These are phyloP conservation scores for Grantiella picta DNA, from an alignment of 2,113 vertebrate genomes.

Conservation along the genomic window DNA sequence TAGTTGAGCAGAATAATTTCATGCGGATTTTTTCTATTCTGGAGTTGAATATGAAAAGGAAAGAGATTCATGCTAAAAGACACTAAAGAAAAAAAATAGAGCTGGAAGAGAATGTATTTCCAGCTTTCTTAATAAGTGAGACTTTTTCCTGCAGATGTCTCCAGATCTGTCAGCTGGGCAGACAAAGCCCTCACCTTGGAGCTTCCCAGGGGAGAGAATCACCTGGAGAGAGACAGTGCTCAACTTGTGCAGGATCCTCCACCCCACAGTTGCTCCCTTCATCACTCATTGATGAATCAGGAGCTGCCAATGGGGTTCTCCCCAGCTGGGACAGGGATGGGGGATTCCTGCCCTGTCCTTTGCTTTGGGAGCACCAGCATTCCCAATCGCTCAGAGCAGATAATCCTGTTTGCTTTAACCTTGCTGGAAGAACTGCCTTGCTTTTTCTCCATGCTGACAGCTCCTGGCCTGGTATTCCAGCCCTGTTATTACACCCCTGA, in stretches of 20 bases:
- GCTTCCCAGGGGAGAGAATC: background rate
- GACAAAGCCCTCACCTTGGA: background rate
- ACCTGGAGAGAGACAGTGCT: background rate
- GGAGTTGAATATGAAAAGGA: background rate
- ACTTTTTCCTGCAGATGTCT: background rate
- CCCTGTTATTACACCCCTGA: background rate
- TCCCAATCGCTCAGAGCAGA: background rate
- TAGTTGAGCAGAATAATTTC: background rate
- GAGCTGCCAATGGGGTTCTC: background rate
- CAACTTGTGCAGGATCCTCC: background rate
- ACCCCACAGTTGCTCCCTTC: background rate
- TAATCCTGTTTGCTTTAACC: slow-evolving; percentile 23
- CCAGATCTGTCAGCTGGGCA: background rate
- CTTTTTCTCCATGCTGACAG: background rate
- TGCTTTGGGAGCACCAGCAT: background rate
- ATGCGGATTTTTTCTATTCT: background rate
- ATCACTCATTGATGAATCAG: slow-evolving; percentile 7
- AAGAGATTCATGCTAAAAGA: background rate
- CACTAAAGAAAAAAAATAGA: background rate
- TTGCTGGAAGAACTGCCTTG: slow-evolving; percentile 1
- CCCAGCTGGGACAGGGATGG: background rate
- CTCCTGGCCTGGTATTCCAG: background rate
- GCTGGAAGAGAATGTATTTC: background rate
- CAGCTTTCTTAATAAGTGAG: background rate
- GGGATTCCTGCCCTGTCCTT: background rate